Conservation (phyloP, 2,113 vertebrate genomes). For the Oreocharis arfaki region DNA sequence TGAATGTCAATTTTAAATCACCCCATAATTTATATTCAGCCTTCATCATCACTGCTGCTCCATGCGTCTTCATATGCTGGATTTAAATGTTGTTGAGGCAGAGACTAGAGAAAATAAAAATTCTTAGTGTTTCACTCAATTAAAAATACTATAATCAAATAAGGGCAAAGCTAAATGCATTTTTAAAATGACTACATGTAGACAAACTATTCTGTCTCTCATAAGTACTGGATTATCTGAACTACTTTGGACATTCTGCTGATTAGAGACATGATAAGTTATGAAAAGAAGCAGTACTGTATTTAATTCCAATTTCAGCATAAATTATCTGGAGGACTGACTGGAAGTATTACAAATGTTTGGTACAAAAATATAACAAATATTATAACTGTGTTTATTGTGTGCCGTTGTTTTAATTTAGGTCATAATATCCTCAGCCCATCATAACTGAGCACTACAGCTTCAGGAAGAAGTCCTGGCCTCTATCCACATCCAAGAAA, state of each 20-base stretch:
- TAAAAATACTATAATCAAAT: neutral
- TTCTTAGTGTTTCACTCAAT: neutral
- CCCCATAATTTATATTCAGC: constrained; percentile 22
- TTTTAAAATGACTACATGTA: neutral
- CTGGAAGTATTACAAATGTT: neutral
- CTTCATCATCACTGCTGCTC: constrained; percentile 92
- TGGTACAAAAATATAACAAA: neutral
- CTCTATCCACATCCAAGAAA: neutral
- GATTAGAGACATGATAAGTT: neutral
- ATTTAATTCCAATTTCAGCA: neutral
- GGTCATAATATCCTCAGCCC: neutral
- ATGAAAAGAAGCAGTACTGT: neutral
- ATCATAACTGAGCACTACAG: neutral
- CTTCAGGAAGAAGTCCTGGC: neutral
- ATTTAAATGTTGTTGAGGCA: constrained; percentile 68
- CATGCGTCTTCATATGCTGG: constrained; percentile 88
- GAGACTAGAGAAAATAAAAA: constrained; percentile 64
- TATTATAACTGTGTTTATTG: neutral
- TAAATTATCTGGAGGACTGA: neutral
- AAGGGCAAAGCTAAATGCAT: neutral
- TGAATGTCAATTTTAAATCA: neutral
- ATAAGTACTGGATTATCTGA: neutral
- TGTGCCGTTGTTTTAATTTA: neutral
- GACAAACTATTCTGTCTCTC: neutral
- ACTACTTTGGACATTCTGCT: neutral